Evolutionary conservation across 2,888 invertebrate genomes (phyloP).

Genomic region (Camponotus fellah): DNA sequence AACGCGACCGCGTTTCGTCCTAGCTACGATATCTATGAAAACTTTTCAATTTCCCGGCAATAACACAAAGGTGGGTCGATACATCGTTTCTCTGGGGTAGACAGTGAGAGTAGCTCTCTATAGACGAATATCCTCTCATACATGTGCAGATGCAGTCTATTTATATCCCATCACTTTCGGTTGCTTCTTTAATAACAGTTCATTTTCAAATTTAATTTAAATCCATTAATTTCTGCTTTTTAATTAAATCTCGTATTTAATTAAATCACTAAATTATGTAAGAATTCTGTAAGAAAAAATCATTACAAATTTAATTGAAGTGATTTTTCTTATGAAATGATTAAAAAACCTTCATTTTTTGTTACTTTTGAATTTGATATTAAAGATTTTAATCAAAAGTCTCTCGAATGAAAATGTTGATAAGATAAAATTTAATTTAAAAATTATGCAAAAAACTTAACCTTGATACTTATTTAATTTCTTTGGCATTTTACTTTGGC

Average conservation of each 20-base stretch:
- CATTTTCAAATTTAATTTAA: neutral
- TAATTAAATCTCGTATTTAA: constrained; percentile 1
- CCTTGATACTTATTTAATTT: neutral
- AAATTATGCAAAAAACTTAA: neutral
- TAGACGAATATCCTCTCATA: constrained; percentile 36
- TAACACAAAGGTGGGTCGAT: constrained; percentile 74
- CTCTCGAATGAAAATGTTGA: neutral
- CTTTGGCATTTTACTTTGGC: neutral
- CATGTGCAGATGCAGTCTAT: constrained; percentile 12
- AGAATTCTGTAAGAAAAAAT: neutral
- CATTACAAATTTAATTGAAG: neutral
- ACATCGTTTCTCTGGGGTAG: constrained; percentile 63
- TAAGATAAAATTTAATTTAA: neutral
- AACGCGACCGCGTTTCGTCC: constrained; percentile 19
- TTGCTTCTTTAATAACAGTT: neutral
- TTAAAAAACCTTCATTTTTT: neutral
- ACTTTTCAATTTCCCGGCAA: constrained; percentile 80
- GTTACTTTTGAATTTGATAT: neutral
- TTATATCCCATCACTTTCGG: neutral
- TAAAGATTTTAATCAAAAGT: neutral
- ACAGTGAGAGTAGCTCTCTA: constrained; percentile 39
- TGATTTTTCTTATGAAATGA: neutral
- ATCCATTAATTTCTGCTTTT: neutral
- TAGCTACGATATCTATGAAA: constrained; percentile 74
- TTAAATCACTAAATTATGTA: too few relatives aligned